Conservation (phyloP, 2,888 invertebrate genomes). For the Tetramorium bicarinatum region DNA sequence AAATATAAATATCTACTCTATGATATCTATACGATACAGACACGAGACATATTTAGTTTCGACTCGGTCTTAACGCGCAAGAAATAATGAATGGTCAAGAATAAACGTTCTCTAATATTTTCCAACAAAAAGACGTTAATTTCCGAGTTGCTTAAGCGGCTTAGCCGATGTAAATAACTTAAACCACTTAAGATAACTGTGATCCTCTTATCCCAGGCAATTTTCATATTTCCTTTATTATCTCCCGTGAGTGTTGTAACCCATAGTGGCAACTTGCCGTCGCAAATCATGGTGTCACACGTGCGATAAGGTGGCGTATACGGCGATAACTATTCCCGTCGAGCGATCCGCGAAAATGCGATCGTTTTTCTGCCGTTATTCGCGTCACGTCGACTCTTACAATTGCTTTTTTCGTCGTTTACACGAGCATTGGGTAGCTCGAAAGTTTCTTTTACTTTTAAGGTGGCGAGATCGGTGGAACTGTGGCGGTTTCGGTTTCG, state of each 20-base stretch:
- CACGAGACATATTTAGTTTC: not conserved
- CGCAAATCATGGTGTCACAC: slow-evolving; percentile 45
- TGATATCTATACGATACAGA: not conserved
- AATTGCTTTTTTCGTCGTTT: slow-evolving; percentile 31
- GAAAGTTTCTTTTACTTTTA: slow-evolving; percentile 40
- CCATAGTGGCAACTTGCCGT: slow-evolving; percentile 31
- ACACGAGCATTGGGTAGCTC: slow-evolving; percentile 8
- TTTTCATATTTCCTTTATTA: slow-evolving; percentile 56
- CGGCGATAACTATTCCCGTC: slow-evolving; percentile 35
- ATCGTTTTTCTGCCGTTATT: slow-evolving; percentile 33
- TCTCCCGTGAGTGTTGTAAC: slow-evolving; percentile 31
- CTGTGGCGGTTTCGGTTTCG: slow-evolving; percentile 18
- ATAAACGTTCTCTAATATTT: slow-evolving; percentile 22
- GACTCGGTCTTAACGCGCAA: not conserved
- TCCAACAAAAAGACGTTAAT: slow-evolving; percentile 35
- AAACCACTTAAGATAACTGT: slow-evolving; percentile 49
- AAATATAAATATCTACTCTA: not conserved
- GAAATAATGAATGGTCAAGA: not conserved
- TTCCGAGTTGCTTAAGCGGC: slow-evolving; percentile 41
- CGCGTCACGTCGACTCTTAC: slow-evolving; percentile 48
- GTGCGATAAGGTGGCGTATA: slow-evolving; percentile 41
- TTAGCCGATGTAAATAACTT: slow-evolving; percentile 53
- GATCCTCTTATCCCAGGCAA: slow-evolving; percentile 51
- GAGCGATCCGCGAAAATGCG: slow-evolving; percentile 7
- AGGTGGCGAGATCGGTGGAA: not conserved